Evolutionary conservation across 2,797 vertebrate species (phyloP), one percentile per base, ranked within the genome.

Genomic region (Artibeus jamaicensis): DNA sequence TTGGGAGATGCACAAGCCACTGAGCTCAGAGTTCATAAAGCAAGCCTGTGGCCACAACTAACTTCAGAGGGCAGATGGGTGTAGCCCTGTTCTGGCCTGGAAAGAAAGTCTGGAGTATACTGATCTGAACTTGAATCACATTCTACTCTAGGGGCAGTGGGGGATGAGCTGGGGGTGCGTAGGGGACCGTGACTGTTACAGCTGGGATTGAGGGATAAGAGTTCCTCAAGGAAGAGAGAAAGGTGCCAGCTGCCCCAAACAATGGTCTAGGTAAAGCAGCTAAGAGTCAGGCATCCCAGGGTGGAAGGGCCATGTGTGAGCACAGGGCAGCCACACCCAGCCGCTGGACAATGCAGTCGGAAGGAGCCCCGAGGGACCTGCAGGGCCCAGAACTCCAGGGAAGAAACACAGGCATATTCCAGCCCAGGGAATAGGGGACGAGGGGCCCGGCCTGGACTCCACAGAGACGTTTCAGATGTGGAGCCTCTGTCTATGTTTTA

Each of bases 371-470:
- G 0, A 44, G 53, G 34, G 73, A 26, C 37, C 67, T 22, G 11
- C 26, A 29, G 65, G 39, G 77, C 71, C 83, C 65, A 34, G 53
- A 67, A 21, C 73, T n/a, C 37, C 0, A 18, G 2, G 53, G 76
- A 39, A 50, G 70, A 9, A 76, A 29, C 42, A 78, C 9, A 42
- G n/a, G 53, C 11, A 4, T 2, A 7, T 7, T 39, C 18, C 1
- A 0, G 39, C 32, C n/a, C 67, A 34, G 48, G 32, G 26, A 57
- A 3, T 12, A 37, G 29, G 0, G 0, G 16, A 2, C 1, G 26
- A 2, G 57, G 1, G 9, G 9, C 22, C 55, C 0, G 0, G 3
- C 42, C 22, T 12, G 53, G 76, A 10, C n/a, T 26, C 65, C 46
- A 16, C 44, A 0, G 8, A 42, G 48, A 11, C 32, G 65, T 11